Conservation (phyloP, 2,113 vertebrate genomes). For the Aldabrachelys gigantea region DNA sequence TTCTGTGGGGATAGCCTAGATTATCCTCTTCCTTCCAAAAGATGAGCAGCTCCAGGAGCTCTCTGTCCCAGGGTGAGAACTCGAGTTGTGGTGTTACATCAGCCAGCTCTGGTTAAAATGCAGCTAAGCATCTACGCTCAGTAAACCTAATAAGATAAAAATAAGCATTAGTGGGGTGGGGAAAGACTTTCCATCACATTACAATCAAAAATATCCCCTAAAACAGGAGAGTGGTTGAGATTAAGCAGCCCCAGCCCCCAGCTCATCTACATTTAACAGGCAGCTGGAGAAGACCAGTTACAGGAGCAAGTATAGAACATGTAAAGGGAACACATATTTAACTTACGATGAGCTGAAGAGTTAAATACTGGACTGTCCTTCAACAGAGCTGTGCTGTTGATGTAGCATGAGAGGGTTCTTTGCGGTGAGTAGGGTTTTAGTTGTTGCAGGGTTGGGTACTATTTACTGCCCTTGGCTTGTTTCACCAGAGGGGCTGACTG, state of each 20-base stretch:
- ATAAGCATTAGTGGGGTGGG: rapidly evolving
- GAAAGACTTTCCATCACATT: neutral
- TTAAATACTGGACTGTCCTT: rapidly evolving
- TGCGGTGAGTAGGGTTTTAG: neutral
- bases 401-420: neutral
- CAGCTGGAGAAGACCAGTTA: neutral
- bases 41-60: neutral
- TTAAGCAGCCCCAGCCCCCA: rapidly evolving
- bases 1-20: rapidly evolving
- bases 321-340: neutral
- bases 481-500: neutral
- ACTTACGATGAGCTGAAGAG: neutral
- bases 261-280: neutral
- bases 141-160: neutral
- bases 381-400: neutral
- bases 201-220: neutral
- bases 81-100: rapidly evolving
- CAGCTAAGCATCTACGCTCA: neutral
- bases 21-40: neutral
- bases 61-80: neutral
- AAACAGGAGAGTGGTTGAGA: no score
- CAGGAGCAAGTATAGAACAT: neutral
- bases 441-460: neutral
- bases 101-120: neutral
- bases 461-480: neutral